Conservation (phyloP, 2,888 invertebrate species). For the Lasius fuliginosus region DNA sequence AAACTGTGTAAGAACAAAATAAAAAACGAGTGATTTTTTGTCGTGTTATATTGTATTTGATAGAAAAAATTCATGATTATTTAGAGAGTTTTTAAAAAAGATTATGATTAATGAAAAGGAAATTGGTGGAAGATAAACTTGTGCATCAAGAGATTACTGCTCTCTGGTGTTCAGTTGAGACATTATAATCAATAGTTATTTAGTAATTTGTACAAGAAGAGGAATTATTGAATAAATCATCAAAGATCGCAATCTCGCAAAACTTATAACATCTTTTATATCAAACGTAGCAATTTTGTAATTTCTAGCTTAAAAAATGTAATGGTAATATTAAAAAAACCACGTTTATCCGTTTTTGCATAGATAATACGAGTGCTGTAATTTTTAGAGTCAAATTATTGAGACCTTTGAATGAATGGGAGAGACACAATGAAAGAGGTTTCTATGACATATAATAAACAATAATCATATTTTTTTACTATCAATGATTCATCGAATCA, state of each 20-base stretch:
- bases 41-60: background rate
- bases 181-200: slow-evolving; percentile 7
- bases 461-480: background rate
- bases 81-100: background rate
- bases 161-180: slow-evolving; percentile 5
- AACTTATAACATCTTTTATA: background rate
- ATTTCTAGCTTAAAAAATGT: background rate
- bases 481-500: background rate
- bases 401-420: background rate
- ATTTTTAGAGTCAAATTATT: background rate
- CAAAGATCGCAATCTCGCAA: background rate
- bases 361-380: background rate
- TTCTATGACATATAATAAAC: background rate
- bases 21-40: background rate
- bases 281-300: background rate
- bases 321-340: background rate
- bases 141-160: background rate
- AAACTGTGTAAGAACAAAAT: background rate
- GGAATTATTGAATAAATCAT: background rate
- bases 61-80: background rate
- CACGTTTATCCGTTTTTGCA: background rate
- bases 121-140: background rate
- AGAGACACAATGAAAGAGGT: background rate
- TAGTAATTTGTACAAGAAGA: background rate
- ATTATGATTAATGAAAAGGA: background rate